Percentiles rank a stretch among this genome's conserved stretches.
These are phyloP conservation scores for Xenops minutus DNA, from an alignment of 2,797 vertebrate genomes.

Conservation along the genomic window DNA sequence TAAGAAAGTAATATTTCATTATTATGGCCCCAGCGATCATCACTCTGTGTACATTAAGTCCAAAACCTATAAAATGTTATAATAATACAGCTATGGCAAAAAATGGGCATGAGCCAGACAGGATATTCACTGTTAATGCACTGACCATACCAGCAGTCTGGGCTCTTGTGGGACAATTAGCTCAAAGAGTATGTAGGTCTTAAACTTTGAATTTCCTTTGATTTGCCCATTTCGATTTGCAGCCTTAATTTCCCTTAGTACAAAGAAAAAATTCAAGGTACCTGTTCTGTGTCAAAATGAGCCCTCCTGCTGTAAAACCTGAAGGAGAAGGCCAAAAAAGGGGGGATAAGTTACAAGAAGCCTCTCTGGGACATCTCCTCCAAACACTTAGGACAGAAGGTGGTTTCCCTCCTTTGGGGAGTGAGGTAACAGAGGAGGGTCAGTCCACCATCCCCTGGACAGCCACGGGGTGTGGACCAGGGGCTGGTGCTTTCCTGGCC, in stretches of 20 bases:
- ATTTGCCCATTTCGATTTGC: conserved; percentile 12
- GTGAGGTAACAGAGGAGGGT: neutral
- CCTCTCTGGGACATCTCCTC: neutral
- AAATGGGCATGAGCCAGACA: conserved; percentile 40
- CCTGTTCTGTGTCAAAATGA: neutral
- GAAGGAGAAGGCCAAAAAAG: neutral
- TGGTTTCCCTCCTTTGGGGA: neutral
- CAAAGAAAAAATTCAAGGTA: neutral
- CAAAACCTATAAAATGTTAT: neutral
- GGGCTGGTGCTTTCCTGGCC: neutral
- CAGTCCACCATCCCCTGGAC: neutral
- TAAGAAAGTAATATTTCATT: conserved; percentile 72
- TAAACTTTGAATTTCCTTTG: conserved; percentile 23
- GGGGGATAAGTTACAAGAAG: neutral
- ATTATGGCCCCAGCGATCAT: conserved; percentile 51
- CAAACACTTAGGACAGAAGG: neutral
- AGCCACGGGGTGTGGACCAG: neutral
- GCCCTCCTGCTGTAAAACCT: neutral
- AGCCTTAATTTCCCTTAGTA: neutral
- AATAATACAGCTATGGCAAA: conserved; percentile 3
- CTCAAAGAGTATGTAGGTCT: neutral
- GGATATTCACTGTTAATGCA: conserved; percentile 15
- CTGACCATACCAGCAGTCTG: neutral
- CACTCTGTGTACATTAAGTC: neutral
- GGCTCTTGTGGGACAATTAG: neutral